Evolutionary conservation across 2,888 invertebrate genomes (phyloP).

Genomic region (Tetragnatha montana): DNA sequence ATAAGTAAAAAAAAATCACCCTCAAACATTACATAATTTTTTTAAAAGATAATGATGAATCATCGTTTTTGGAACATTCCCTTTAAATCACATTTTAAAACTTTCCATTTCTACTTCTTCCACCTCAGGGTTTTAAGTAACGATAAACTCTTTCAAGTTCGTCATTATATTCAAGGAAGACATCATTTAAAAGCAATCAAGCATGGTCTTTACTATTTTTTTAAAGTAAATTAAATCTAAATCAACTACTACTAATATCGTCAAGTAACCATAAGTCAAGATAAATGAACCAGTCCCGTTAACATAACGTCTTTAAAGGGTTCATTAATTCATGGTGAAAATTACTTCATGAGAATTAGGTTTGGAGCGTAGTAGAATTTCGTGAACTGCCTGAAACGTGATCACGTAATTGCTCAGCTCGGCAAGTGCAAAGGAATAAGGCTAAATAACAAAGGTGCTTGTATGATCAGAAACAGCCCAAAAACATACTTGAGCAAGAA

Average conservation of each 20-base stretch:
- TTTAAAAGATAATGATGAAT: no score
- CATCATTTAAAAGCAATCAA: background rate
- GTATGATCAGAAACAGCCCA: no score
- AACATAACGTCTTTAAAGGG: background rate
- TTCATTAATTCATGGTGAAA: background rate
- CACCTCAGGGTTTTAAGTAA: background rate
- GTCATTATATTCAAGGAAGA: background rate
- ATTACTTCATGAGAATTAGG: background rate
- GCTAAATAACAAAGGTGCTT: no score
- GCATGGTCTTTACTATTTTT: background rate
- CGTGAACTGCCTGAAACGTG: background rate
- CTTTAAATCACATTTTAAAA: no score
- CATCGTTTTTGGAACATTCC: no score
- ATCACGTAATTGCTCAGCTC: background rate
- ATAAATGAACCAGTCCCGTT: background rate
- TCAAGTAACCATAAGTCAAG: background rate
- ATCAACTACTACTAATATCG: background rate
- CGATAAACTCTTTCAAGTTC: background rate
- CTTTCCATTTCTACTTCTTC: no score
- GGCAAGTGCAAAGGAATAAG: no score
- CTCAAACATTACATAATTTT: no score
- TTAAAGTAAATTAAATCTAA: background rate
- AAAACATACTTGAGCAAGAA: no score
- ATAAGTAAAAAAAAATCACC: no score
- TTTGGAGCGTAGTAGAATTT: background rate